Evolutionary conservation across 2,797 vertebrate genomes (phyloP), one percentile per base, ranked within the genome.

Genomic region (Hippoglossus hippoglossus): DNA sequence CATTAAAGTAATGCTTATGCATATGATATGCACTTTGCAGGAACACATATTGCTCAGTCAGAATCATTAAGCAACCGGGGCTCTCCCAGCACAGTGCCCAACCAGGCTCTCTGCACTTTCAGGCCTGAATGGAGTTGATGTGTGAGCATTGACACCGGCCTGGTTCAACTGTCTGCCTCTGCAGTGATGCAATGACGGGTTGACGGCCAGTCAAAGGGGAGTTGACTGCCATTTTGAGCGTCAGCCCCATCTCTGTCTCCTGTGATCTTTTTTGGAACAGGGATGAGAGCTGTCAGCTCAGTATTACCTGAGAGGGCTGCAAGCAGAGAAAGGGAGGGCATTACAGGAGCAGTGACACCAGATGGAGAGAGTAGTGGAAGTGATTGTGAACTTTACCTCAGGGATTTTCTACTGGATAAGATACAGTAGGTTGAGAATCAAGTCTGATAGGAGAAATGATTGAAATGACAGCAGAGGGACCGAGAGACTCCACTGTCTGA

Each of bases 181-280:
- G 44, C 26, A 60, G 46, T 34, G 47, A 34, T 19, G 67, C 34
- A 34, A 28, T 61, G 54, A 80, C 1, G 53, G 67, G 59, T 13
- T 76, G 72, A 81, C 26, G 6, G 59, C 28, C 41, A 63, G 50
- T 54, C 71, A 81, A 64, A 73, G 41, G 67, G 56, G 60, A 71
- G 34, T 51, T 65, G 47, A 62, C 53, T 50, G 34, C 8, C 21
- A 55, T 62, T 51, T 15, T 50, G 26, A 41, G 63, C 28, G 18
- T 22, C 77, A 54, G 49, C 72, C 39, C 22, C 39, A 19, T 39
- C 55, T 55, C 41, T 63, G 62, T 67, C 66, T 57, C 19, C 19
- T 61, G 60, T 70, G 62, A 63, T 74, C 58, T 63, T 60, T 60
- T 50, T 34, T 49, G 59, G 58, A 21, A 34, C 53, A 63, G 26